These are phyloP conservation scores for Polydrusus cervinus DNA, from an alignment of 2,888 invertebrate genomes.

Conservation along the genomic window DNA sequence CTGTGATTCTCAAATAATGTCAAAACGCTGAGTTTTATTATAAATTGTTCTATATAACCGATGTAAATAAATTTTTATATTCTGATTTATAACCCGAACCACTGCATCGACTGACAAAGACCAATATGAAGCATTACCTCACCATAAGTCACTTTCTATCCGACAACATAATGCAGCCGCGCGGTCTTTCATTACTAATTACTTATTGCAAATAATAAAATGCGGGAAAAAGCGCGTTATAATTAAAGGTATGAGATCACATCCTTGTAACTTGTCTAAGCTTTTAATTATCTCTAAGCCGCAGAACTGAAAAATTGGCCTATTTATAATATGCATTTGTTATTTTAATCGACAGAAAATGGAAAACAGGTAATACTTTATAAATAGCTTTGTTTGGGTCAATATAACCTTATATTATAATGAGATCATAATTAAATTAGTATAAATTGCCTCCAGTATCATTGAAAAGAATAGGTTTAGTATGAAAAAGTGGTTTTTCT, in stretches of 20 bases:
- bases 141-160: conserved; percentile 40
- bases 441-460: not conserved
- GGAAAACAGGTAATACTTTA: conserved; percentile 36
- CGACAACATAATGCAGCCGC: conserved; percentile 27
- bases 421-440: conserved; percentile 24
- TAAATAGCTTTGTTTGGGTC: conserved; percentile 22
- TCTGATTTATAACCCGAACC: not conserved
- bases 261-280: conserved; percentile 33
- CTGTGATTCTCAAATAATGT: too few species aligned
- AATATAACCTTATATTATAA: conserved; percentile 8
- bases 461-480: not conserved
- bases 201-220: conserved; percentile 39
- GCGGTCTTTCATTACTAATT: conserved; percentile 38
- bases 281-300: conserved; percentile 35
- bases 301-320: conserved; percentile 33
- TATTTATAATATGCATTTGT: conserved; percentile 3
- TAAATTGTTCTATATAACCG: too few species aligned
- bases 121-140: conserved; percentile 32
- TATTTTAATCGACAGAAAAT: conserved; percentile 26
- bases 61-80: not conserved
- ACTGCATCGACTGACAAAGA: conserved; percentile 13
- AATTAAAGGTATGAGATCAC: conserved; percentile 40
- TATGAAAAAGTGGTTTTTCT: too few species aligned
- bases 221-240: conserved; percentile 32
- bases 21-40: too few species aligned